Base-by-base conservation (phyloP, 2,888 invertebrate species). In the Acleris sparsana region DNA sequence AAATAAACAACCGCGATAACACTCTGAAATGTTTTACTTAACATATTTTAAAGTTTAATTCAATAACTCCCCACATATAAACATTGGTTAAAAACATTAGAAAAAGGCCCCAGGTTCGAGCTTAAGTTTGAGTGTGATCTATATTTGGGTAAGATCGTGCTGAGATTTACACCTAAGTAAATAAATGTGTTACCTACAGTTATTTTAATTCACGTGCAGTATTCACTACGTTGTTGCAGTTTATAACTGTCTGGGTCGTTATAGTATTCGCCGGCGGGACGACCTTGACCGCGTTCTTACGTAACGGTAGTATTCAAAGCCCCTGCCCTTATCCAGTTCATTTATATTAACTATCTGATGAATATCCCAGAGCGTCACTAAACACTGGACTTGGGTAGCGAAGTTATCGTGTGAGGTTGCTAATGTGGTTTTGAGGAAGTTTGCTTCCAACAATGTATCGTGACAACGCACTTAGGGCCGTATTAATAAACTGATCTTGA, bases 221-320 rank as follows among this genome's bases (percentile, higher is more conserved):
- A 25, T 44, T 46, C 22, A 46, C 46, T 48, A 46, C 25, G 9
- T n/a, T n/a, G 25, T 11, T 57, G 57, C 25, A 25, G 51, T n/a
- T 51, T 60, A 53, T 48, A 48, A 48, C 20, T 11, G 62, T 48
- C 33, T 20, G 29, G 43, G 3, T 18, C 39, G 39, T 55, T 62
- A 43, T 62, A 56, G 55, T 55, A 62, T 43, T 62, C 5, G 53
- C 53, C 33, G 53, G 46, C n/a, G 18, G 46, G 17, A n/a, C n/a
- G 62, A 33, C 62, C 62, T 62, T 62, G 62, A 62, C 62, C 62
- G 62, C 55, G 39, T 13, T 39, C 39, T 62, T 49, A 62, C 62
- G 49, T 62, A 62, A 62, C 53, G 13, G 49, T n/a, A 33, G 48
- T 62, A 43, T 55, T 49, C 62, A 43, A 46, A 33, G 53, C 53